A percentile compares a stretch with the other conserved stretches of the same genome.
Evolutionary conservation across 1,140 invertebrate species (phyloP).

Genomic region (Anagrus nilaparvatae): DNA sequence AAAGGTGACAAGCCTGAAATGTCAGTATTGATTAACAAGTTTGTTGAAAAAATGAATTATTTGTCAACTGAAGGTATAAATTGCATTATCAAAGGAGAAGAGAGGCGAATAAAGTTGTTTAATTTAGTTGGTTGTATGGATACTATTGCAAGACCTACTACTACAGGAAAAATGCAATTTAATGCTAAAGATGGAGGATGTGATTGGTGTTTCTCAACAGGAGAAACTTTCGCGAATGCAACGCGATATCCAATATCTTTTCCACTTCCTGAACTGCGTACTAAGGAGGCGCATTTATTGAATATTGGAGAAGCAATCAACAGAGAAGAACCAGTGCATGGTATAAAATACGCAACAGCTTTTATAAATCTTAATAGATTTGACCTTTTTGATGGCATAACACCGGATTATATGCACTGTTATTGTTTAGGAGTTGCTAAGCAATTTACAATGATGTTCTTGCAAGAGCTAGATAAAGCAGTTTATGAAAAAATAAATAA

Average conservation of each 20-base stretch:
- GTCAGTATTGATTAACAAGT: not conserved
- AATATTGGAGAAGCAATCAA: too few relatives aligned
- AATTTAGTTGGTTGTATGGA: not conserved
- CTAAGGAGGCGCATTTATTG: too few relatives aligned
- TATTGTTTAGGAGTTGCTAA: conserved; percentile 3
- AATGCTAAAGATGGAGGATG: too few relatives aligned
- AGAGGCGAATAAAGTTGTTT: not conserved
- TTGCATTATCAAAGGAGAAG: not conserved
- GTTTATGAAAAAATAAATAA: not conserved
- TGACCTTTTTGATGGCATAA: not conserved
- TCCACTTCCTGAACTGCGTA: too few relatives aligned
- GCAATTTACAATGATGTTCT: conserved; percentile 10
- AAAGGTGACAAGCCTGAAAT: not conserved
- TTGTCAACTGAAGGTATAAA: not conserved
- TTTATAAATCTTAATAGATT: not conserved
- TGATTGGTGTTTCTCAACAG: too few relatives aligned
- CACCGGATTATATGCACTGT: not conserved
- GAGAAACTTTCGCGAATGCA: too few relatives aligned
- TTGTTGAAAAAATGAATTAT: conserved; percentile 1
- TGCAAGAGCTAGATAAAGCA: conserved; percentile 5
- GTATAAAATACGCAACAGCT: not conserved
- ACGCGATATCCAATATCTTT: too few relatives aligned
- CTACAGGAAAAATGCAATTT: not conserved
- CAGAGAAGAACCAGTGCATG: not conserved
- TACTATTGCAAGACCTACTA: not conserved